Conservation (phyloP, 2,888 invertebrate species). For the Tanytarsus gracilentus region DNA sequence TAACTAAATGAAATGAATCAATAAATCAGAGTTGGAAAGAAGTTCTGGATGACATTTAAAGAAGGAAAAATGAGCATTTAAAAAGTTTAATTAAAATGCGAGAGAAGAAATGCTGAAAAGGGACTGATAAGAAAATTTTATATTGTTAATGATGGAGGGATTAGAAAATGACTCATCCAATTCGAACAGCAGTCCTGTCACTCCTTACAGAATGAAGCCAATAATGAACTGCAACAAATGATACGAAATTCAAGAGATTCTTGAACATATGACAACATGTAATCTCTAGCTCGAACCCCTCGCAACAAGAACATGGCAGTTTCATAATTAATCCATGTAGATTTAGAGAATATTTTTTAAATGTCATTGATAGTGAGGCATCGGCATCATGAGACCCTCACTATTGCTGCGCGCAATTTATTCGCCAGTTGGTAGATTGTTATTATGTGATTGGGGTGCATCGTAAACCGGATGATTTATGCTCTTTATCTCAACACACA, state of each 20-base stretch:
- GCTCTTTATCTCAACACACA: not conserved
- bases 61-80: not conserved
- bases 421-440: slow-evolving; percentile 6
- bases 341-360: not conserved
- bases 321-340: slow-evolving; percentile 14
- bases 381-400: too few species aligned
- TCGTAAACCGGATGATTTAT: slow-evolving; percentile 1
- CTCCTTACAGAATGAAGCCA: slow-evolving; percentile 3
- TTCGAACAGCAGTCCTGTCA: not conserved
- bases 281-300: not conserved
- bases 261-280: slow-evolving; percentile 11
- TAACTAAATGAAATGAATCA: not conserved
- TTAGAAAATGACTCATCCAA: not conserved
- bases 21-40: slow-evolving; percentile 5
- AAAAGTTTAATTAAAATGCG: not conserved
- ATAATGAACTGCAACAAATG: slow-evolving; percentile 10
- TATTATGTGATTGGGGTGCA: slow-evolving; percentile 10
- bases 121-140: not conserved
- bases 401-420: slow-evolving; percentile 3
- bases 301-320: too few species aligned
- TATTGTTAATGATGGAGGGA: not conserved
- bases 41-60: not conserved
- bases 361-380: slow-evolving; percentile 9
- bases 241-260: not conserved
- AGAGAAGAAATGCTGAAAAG: not conserved